Evolutionary conservation across 2,888 invertebrate species (phyloP).

Genomic region (Empis livida): DNA sequence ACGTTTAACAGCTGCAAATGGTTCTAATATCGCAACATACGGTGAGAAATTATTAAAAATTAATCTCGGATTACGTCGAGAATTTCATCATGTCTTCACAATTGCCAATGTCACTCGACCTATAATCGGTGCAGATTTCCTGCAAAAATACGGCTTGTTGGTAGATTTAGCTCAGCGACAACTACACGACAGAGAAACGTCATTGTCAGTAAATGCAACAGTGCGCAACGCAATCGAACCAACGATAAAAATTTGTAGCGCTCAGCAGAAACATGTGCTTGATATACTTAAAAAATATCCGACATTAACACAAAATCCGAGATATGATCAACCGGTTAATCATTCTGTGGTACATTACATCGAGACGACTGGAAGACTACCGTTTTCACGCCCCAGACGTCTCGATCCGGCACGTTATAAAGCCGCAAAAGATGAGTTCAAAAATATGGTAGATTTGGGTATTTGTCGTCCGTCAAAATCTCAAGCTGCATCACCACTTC

Average conservation of each 20-base stretch:
- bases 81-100: constrained; percentile 5
- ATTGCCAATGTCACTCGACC: constrained; percentile 7
- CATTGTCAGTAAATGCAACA: not conserved
- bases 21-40: constrained; percentile 6
- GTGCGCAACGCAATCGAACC: not conserved
- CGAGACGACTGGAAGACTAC: not conserved
- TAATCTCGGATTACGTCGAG: constrained; percentile 6
- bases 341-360: constrained; percentile 1
- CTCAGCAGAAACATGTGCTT: not conserved
- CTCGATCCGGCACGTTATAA: not conserved
- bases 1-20: constrained; percentile 5
- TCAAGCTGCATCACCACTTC: not conserved
- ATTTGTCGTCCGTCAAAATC: constrained; percentile 6
- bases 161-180: not conserved
- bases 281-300: not conserved
- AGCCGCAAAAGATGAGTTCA: constrained; percentile 4
- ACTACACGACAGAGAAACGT: not conserved
- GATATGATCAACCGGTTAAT: not conserved
- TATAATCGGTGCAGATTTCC: constrained; percentile 9
- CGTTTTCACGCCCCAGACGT: not conserved
- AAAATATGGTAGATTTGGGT: constrained; percentile 3
- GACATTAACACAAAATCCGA: not conserved
- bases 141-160: constrained; percentile 4
- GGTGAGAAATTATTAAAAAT: constrained; percentile 4
- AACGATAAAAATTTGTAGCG: not conserved